Evolutionary conservation across 2,888 invertebrate species (phyloP), one percentile per base, ranked within the genome.

Genomic region (Phalangium opilio): DNA sequence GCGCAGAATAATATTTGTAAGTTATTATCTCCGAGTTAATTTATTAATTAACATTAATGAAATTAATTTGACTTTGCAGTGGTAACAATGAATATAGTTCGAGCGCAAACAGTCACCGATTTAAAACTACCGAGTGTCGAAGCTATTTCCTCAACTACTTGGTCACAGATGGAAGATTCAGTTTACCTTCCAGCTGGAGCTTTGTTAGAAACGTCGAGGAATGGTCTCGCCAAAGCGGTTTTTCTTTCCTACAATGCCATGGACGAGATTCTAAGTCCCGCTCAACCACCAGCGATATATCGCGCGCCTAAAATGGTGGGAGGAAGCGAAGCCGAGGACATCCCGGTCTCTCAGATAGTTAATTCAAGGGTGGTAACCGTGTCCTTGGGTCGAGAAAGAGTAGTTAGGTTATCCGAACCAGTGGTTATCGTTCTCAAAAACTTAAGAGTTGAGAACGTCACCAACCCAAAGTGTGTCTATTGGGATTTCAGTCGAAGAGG

Each of bases 1-100:
- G 78, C 81, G 58, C 83, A 81, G 50, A 82, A 82, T 65, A 87
- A 89, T 75, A 86, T 89, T 66, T 74, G 87, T 87, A 70, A 81
- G 85, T 78, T n/a, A n/a, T n/a, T n/a, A n/a, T n/a, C n/a, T n/a
- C n/a, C n/a, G n/a, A n/a, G n/a, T n/a, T n/a, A n/a, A n/a, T n/a
- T n/a, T n/a, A n/a, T n/a, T n/a, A n/a, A n/a, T n/a, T n/a, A n/a
- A n/a, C n/a, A n/a, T n/a, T n/a, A n/a, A n/a, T n/a, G n/a, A n/a
- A n/a, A n/a, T n/a, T n/a, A n/a, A n/a, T n/a, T n/a, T n/a, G n/a
- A n/a, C 35, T 35, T 32, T 68, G 36, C 66, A 86, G 85, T 86
- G 68, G 71, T 86, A 57, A 84, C 85, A 40, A 83, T 87, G 10
- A 73, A 83, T 55, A 83, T 87, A 12, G 65, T 86, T 58, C 83